Evolutionary conservation across 2,113 vertebrate species (phyloP), one percentile per base, ranked within the genome.

Genomic region (Acinonyx jubatus): DNA sequence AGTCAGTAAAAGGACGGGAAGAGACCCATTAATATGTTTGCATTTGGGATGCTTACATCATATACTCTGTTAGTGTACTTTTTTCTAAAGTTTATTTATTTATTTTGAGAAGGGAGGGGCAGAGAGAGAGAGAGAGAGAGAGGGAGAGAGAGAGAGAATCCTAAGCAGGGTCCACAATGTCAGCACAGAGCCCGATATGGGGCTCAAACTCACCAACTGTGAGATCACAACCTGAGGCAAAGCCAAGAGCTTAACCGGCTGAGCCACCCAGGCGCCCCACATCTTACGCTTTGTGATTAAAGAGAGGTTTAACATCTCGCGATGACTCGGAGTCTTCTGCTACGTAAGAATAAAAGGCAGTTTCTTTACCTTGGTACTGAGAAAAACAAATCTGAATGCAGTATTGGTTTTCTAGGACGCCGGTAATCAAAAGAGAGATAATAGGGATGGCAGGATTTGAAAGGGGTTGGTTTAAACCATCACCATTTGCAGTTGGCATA

Each of bases 11-110:
- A 9, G 5, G 25, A 69, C 33, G 7, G 13, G 69, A 61, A 76
- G 36, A 33, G 31, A 83, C n/a, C 48, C 15, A 1, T 10, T 2
- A 1, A 1, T 5, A n/a, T 0, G 0, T 52, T 29, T 18, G 2
- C 9, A 13, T 14, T 52, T 33, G n/a, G 18, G 13, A 41, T 7
- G 25, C n/a, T n/a, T 78, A n/a, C 3, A 18, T 19, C n/a, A 15
- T 18, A 36, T 2, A 45, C 0, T 0, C 55, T 82, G 92, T 61
- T 61, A 61, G 8, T 61, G 57, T 61, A 61, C 57, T 21, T 61
- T 61, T 55, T 61, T 61, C 23, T 57, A 8, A 61, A 61, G 21
- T 3, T 61, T 25, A 25, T 25, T 61, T 61, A 61, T 61, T 23
- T 61, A 23, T 61, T 61, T 23, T 61, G 57, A 61, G 57, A 61